Evolutionary conservation across 2,888 invertebrate genomes (phyloP).

Genomic region (Itoplectis maculator): DNA sequence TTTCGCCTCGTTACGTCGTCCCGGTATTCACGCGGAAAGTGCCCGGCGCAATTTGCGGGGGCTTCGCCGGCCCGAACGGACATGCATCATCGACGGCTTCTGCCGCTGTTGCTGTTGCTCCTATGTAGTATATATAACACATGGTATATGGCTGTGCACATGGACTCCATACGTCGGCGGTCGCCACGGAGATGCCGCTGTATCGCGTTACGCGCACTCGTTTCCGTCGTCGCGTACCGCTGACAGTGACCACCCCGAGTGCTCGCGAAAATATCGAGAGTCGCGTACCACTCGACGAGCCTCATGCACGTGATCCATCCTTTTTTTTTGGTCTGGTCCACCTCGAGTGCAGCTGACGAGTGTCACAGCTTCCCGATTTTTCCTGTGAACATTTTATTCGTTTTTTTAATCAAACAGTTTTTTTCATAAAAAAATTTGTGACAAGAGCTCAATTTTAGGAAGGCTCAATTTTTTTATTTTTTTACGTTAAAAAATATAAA

Average conservation of each 20-base stretch:
- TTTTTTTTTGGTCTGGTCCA: too few relatives aligned
- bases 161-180: slow-evolving; percentile 20
- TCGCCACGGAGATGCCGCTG: slow-evolving; percentile 35
- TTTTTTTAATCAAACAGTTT: too few relatives aligned
- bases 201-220: slow-evolving; percentile 34
- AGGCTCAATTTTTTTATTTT: too few relatives aligned
- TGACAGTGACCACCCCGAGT: slow-evolving; percentile 43
- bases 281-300: slow-evolving; percentile 34
- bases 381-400: too few relatives aligned
- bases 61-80: slow-evolving; percentile 56
- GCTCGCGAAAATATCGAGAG: slow-evolving; percentile 10
- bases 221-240: slow-evolving; percentile 10
- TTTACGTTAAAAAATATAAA: too few relatives aligned
- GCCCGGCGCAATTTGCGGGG: slow-evolving; percentile 68
- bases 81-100: slow-evolving; percentile 65
- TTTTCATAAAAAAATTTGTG: too few relatives aligned
- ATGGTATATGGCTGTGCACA: too few relatives aligned
- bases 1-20: slow-evolving; percentile 66
- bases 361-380: too few relatives aligned
- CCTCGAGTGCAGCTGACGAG: too few relatives aligned
- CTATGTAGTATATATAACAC: too few relatives aligned
- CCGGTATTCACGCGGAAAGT: slow-evolving; percentile 69
- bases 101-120: slow-evolving; percentile 37
- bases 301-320: slow-evolving; percentile 25
- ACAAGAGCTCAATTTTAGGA: too few relatives aligned